Conservation (phyloP, 2,888 invertebrate genomes). For the Drosophila multiciliata region DNA sequence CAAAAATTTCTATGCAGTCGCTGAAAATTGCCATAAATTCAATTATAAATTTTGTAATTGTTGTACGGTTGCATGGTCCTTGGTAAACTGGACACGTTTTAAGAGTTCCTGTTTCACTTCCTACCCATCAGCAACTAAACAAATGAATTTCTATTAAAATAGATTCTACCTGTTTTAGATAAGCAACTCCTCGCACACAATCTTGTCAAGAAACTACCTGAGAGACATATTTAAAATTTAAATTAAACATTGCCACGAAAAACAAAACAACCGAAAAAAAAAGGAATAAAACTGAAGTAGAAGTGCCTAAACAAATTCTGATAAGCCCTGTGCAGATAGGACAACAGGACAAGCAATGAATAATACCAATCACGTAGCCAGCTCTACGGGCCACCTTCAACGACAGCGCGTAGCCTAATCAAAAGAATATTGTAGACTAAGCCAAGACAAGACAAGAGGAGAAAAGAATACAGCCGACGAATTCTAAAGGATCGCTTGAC, state of each 20-base stretch:
- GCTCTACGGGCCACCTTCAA: constrained; percentile 42
- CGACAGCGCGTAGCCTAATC: constrained; percentile 59
- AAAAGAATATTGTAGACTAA: constrained; percentile 77
- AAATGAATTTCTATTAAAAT: constrained; percentile 62
- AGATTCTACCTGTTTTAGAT: constrained; percentile 69
- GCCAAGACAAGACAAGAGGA: constrained; percentile 59
- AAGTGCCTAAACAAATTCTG: constrained; percentile 74
- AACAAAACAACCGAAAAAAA: not conserved
- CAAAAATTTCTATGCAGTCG: constrained; percentile 46
- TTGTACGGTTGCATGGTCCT: constrained; percentile 21
- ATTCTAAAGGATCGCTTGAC: constrained; percentile 69
- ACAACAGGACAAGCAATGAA: constrained; percentile 75
- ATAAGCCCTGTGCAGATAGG: constrained; percentile 62
- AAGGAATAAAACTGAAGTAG: constrained; percentile 7
- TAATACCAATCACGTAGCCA: constrained; percentile 81
- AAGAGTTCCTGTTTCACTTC: constrained; percentile 40
- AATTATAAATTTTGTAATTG: constrained; percentile 61
- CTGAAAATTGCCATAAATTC: constrained; percentile 66
- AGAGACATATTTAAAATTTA: constrained; percentile 73
- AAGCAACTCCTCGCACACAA: constrained; percentile 36
- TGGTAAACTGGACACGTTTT: constrained; percentile 35
- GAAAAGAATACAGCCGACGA: constrained; percentile 37
- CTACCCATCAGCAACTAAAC: constrained; percentile 59
- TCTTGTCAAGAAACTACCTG: constrained; percentile 55
- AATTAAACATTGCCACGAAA: constrained; percentile 63